These are phyloP conservation scores for Betta splendens DNA, from an alignment of 2,797 vertebrate species.

Conservation along the genomic window DNA sequence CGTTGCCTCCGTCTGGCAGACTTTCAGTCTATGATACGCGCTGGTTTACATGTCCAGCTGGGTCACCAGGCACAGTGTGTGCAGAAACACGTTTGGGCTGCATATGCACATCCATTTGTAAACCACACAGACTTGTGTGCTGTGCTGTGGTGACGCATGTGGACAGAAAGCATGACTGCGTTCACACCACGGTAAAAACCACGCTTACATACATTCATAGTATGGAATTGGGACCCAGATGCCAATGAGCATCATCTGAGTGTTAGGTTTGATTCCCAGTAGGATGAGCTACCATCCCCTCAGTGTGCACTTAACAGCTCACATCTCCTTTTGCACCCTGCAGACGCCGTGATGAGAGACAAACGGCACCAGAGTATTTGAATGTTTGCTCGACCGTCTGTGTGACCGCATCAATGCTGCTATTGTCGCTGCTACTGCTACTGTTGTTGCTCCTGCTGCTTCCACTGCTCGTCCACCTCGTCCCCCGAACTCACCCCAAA, in stretches of 20 bases:
- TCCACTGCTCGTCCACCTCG: slow-evolving; percentile 52
- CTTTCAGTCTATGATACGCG: too few relatives aligned
- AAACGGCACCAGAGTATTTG: slow-evolving; percentile 28
- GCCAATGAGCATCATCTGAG: neutral
- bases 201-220: too few relatives aligned
- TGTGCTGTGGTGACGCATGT: too few relatives aligned
- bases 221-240: neutral
- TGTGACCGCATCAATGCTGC: slow-evolving; percentile 77
- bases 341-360: neutral
- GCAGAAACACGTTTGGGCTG: too few relatives aligned
- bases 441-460: slow-evolving; percentile 78
- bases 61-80: too few relatives aligned
- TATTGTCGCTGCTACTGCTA: slow-evolving; percentile 74
- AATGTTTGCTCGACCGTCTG: slow-evolving; percentile 31
- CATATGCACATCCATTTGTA: too few relatives aligned
- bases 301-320: slow-evolving; percentile 3
- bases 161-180: too few relatives aligned
- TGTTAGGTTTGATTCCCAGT: too few relatives aligned
- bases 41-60: too few relatives aligned
- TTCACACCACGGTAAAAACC: too few relatives aligned
- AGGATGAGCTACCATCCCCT: neutral
- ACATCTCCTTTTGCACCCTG: neutral
- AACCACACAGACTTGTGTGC: too few relatives aligned
- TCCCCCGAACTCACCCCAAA: slow-evolving; percentile 20
- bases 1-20: too few relatives aligned